phyloP scores from a whole-genome alignment of 1,140 invertebrate genomes.

The Oryctes rhinoceros region DNA sequence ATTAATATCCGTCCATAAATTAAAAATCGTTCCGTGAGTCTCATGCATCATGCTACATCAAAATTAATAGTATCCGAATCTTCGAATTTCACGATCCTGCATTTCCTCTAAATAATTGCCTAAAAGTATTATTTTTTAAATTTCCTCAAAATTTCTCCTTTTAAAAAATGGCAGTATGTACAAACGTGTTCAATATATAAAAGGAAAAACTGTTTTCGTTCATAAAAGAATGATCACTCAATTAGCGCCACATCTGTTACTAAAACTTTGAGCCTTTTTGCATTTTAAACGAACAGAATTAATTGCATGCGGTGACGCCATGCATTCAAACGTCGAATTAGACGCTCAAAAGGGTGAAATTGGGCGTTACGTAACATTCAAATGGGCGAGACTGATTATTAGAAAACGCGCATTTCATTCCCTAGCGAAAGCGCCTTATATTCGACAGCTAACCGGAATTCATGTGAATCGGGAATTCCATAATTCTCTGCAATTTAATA shows the following conservation, averaged over 20 bases:
- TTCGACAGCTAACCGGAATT: not conserved
- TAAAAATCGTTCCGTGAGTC: too few relatives aligned
- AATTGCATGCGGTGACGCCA: not conserved
- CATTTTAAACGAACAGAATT: not conserved
- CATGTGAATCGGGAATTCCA: not conserved
- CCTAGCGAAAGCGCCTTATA: not conserved
- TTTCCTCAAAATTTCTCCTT: too few relatives aligned
- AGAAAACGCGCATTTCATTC: not conserved
- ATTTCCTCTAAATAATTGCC: too few relatives aligned
- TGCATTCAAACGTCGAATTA: not conserved
- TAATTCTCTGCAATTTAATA: conserved; percentile 13
- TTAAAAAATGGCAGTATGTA: not conserved
- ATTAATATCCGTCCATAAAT: too few relatives aligned
- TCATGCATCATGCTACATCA: too few relatives aligned
- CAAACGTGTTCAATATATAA: not conserved
- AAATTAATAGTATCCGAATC: too few relatives aligned
- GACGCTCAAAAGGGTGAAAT: not conserved
- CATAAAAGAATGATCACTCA: not conserved
- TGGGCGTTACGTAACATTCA: not conserved
- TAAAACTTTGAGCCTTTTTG: not conserved
- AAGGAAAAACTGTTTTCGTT: not conserved
- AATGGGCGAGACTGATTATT: not conserved
- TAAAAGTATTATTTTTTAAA: too few relatives aligned
- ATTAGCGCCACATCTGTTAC: not conserved
- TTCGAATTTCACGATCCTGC: too few relatives aligned